phyloP scores from a whole-genome alignment of 2,888 invertebrate species.

The Machimus rusticus region DNA sequence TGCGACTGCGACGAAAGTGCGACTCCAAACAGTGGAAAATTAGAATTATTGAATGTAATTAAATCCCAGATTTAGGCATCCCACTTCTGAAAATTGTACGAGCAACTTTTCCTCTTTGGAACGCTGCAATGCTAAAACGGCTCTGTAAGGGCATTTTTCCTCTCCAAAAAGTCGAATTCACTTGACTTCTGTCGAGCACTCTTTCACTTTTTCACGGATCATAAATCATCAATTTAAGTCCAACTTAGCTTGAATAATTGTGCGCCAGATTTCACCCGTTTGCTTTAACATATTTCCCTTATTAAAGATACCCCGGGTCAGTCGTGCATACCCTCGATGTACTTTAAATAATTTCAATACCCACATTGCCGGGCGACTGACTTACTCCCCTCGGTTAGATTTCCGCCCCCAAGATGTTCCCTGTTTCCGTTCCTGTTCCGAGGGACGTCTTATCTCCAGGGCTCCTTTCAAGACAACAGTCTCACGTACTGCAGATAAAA shows the following conservation, averaged over 20 bases:
- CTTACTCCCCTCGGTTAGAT: background rate
- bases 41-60: background rate
- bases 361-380: background rate
- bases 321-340: slow-evolving; percentile 41
- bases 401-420: slow-evolving; percentile 4
- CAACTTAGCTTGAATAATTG: slow-evolving; percentile 27
- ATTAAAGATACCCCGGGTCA: slow-evolving; percentile 39
- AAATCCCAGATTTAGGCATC: background rate
- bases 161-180: background rate
- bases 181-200: background rate
- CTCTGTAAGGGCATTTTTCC: background rate
- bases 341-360: slow-evolving; percentile 42
- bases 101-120: background rate
- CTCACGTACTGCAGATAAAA: slow-evolving; percentile 45
- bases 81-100: background rate
- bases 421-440: background rate
- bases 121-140: background rate
- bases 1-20: background rate
- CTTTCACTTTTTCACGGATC: slow-evolving; percentile 4
- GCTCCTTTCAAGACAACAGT: slow-evolving; percentile 27
- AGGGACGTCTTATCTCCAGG: background rate
- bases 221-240: slow-evolving; percentile 25
- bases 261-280: slow-evolving; percentile 33
- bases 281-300: slow-evolving; percentile 31
- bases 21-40: background rate